A percentile compares a stretch with the other conserved stretches of the same genome.
These are phyloP conservation scores for Albula glossodonta DNA, from an alignment of 2,113 vertebrate species.

Conservation along the genomic window DNA sequence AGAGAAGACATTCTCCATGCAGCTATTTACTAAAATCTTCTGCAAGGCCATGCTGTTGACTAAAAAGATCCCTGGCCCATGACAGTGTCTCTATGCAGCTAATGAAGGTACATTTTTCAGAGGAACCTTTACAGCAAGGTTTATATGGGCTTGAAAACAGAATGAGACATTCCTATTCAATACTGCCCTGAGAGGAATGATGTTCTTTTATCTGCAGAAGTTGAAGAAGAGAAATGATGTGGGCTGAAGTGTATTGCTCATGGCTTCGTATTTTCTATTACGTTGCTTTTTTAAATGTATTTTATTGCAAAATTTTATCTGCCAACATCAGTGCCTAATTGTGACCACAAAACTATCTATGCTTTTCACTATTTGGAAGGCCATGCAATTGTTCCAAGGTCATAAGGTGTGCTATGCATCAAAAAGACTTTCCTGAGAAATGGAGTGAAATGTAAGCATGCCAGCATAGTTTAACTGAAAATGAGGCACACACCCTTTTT, in stretches of 20 bases:
- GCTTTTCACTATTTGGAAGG: neutral
- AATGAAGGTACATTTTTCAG: conserved; percentile 40
- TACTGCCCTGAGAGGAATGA: neutral
- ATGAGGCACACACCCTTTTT: neutral
- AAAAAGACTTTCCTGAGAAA: neutral
- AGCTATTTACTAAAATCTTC: conserved; percentile 31
- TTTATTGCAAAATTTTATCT: neutral
- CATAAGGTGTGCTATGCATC: neutral
- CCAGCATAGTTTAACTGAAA: conserved; percentile 15
- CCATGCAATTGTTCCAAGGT: neutral
- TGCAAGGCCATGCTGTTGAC: conserved; percentile 41
- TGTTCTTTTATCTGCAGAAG: conserved; percentile 5
- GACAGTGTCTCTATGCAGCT: conserved; percentile 18
- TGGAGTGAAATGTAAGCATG: conserved; percentile 19
- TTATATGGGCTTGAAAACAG: neutral
- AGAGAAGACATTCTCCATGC: conserved; percentile 23
- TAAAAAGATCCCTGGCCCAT: conserved; percentile 42
- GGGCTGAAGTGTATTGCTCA: conserved; percentile 1
- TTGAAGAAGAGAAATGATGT: neutral
- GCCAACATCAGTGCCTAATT: conserved; percentile 3
- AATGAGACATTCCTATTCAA: neutral
- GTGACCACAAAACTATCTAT: neutral
- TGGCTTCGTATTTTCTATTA: neutral
- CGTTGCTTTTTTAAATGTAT: neutral
- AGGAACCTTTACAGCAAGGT: neutral